A percentile compares a stretch with the other conserved stretches of the same genome.
phyloP scores from a whole-genome alignment of 2,888 invertebrate genomes.

The Eulithis testata region DNA sequence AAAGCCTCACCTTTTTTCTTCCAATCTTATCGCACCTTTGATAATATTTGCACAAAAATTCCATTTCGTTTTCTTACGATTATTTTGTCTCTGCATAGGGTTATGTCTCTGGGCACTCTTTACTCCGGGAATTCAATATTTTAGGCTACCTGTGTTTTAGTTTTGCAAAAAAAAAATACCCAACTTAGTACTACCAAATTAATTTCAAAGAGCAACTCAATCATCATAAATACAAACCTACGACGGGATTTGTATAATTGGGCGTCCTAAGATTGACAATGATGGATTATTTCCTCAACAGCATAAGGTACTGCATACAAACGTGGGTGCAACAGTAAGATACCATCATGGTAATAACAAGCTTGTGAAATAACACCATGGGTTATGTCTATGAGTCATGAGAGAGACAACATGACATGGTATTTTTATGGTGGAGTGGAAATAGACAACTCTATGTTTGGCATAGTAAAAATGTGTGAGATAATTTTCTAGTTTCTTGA shows the following conservation, averaged over 20 bases:
- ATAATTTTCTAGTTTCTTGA: too few species aligned
- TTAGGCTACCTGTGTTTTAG: too few species aligned
- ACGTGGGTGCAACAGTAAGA: conserved; percentile 59
- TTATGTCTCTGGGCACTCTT: too few species aligned
- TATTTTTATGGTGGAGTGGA: conserved; percentile 6
- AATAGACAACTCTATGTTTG: neutral
- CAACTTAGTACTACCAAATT: too few species aligned
- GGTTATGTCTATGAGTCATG: conserved; percentile 50
- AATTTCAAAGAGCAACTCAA: conserved; percentile 6
- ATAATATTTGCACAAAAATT: too few species aligned
- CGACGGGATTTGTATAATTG: conserved; percentile 62
- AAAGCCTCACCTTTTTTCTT: too few species aligned
- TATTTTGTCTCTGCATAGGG: too few species aligned
- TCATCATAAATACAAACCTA: conserved; percentile 27
- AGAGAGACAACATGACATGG: conserved; percentile 21
- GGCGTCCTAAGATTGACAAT: conserved; percentile 73
- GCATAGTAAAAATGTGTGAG: neutral
- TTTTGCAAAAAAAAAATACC: too few species aligned
- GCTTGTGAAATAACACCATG: conserved; percentile 58
- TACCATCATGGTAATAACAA: conserved; percentile 63
- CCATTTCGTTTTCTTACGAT: too few species aligned
- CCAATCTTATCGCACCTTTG: too few species aligned
- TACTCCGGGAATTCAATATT: too few species aligned
- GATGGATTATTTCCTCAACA: conserved; percentile 73
- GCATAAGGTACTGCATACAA: conserved; percentile 56